Percentiles rank a stretch among this genome's conserved stretches.
These are phyloP conservation scores for Hemiprocne comata DNA, from an alignment of 2,113 vertebrate genomes.

Conservation along the genomic window DNA sequence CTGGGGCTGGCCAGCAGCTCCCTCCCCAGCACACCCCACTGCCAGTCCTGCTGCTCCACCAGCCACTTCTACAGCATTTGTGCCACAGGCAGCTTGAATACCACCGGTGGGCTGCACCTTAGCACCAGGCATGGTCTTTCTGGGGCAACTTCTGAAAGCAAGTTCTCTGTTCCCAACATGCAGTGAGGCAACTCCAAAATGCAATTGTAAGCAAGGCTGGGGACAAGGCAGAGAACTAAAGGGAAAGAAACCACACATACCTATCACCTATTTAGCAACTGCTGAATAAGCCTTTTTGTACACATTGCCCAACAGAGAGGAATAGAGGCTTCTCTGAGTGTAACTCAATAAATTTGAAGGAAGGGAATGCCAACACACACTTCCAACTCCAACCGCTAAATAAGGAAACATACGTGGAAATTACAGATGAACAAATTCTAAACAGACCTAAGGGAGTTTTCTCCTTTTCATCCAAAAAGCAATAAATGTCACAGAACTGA, in stretches of 20 bases:
- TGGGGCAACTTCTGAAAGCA: background rate
- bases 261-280: conserved; percentile 62
- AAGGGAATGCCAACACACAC: conserved; percentile 56
- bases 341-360: conserved; percentile 58
- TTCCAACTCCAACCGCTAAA: conserved; percentile 63
- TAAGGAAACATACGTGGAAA: conserved; percentile 68
- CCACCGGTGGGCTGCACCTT: rapidly evolving
- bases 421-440: conserved; percentile 66
- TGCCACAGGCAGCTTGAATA: rapidly evolving
- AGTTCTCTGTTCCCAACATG: rapidly evolving
- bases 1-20: conserved; percentile 1
- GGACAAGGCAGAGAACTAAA: background rate
- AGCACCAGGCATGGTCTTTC: background rate
- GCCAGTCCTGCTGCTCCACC: background rate
- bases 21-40: background rate
- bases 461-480: conserved; percentile 65
- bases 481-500: conserved; percentile 64
- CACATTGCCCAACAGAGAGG: conserved; percentile 50
- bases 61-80: rapidly evolving
- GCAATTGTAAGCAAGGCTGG: background rate
- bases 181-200: background rate
- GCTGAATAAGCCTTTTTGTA: conserved; percentile 59
- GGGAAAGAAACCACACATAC: conserved; percentile 31
- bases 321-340: conserved; percentile 13
- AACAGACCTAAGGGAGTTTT: conserved; percentile 63